Percentiles rank a stretch among this genome's conserved stretches.
Evolutionary conservation across 2,113 vertebrate genomes (phyloP).

Genomic region (Puntigrus tetrazona): DNA sequence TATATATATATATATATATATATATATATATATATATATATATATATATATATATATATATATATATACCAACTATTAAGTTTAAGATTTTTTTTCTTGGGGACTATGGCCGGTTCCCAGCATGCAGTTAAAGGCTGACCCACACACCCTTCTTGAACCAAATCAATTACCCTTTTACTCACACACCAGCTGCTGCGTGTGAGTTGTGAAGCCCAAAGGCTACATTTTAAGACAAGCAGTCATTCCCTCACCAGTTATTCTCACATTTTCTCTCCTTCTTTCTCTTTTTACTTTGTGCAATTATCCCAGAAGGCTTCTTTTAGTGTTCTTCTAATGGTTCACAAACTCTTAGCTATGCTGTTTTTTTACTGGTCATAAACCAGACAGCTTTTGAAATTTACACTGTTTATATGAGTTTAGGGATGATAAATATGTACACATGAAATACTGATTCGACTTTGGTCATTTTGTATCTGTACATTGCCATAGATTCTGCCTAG

Average conservation of each 20-base stretch:
- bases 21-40: no score
- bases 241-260: neutral
- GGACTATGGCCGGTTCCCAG: neutral
- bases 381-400: neutral
- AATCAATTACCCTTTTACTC: conserved; percentile 44
- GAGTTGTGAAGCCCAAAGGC: neutral
- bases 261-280: neutral
- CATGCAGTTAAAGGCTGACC: neutral
- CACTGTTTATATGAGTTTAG: neutral
- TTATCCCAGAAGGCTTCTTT: neutral
- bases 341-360: neutral
- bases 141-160: neutral
- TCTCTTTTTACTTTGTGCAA: neutral
- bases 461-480: neutral
- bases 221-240: conserved; percentile 7
- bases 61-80: neutral
- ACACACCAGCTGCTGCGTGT: neutral
- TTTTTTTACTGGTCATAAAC: neutral
- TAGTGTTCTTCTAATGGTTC: neutral
- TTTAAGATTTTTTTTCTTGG: neutral
- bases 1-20: no score
- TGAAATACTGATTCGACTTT: neutral
- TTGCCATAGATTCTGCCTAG: neutral
- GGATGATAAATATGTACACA: neutral
- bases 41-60: no score